Percentiles rank a stretch among this genome's conserved stretches.
Evolutionary conservation across 2,113 vertebrate genomes (phyloP).

Genomic region (Platycercus adscitus): DNA sequence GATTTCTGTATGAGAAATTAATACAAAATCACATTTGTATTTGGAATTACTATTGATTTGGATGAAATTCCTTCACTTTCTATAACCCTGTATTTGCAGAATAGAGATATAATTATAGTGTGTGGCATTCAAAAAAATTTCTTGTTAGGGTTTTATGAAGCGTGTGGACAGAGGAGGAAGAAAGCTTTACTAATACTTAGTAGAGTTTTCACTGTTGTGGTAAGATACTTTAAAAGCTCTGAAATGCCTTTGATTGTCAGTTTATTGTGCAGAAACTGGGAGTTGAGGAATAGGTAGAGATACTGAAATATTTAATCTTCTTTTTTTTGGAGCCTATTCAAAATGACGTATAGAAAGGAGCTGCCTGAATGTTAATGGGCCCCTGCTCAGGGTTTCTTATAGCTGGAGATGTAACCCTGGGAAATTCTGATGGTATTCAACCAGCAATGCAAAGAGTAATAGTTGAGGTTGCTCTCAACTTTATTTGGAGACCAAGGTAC

Average conservation of each 20-base stretch:
- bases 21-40: background rate
- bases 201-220: background rate
- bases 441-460: background rate
- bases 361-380: background rate
- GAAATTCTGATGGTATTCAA: background rate
- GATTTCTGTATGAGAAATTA: background rate
- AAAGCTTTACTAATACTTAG: background rate
- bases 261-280: background rate
- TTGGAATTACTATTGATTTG: constrained; percentile 27
- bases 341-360: background rate
- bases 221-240: background rate
- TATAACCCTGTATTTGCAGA: constrained; percentile 11
- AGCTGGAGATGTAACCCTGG: background rate
- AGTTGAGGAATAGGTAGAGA: background rate
- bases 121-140: background rate
- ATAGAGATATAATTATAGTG: background rate
- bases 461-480: background rate
- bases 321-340: background rate
- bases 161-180: background rate
- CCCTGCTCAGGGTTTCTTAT: background rate
- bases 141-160: constrained; percentile 35
- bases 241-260: background rate
- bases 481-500: background rate
- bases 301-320: background rate
- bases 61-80: background rate